Percentiles rank a stretch among this genome's conserved stretches.
phyloP scores from a whole-genome alignment of 53 echinoderm and acorn worm species.

The Mesocentrotus franciscanus region DNA sequence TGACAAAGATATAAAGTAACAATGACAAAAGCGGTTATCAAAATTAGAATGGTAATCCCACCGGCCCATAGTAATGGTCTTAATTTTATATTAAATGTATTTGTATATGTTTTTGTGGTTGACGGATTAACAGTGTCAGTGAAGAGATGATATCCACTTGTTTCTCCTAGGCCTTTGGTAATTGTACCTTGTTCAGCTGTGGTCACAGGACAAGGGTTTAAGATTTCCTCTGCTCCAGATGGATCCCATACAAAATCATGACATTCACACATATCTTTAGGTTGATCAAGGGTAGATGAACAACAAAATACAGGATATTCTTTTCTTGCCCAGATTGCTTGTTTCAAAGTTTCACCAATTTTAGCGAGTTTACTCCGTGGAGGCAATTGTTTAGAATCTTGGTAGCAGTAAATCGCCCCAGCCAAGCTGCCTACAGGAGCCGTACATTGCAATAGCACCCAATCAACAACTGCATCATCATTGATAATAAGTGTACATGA shows the following conservation, averaged over 20 bases:
- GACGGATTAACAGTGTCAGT: no score
- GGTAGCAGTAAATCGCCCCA: not conserved
- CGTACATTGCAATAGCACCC: not conserved
- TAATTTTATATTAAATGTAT: no score
- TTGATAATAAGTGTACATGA: not conserved
- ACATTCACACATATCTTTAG: not conserved
- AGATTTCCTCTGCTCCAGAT: not conserved
- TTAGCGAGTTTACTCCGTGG: not conserved
- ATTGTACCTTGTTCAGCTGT: not conserved
- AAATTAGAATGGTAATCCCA: no score
- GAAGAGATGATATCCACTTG: no score
- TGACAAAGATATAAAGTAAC: no score
- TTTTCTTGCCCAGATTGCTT: not conserved
- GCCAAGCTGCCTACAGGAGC: not conserved
- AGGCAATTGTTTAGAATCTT: not conserved
- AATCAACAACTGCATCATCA: not conserved
- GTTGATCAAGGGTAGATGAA: not conserved
- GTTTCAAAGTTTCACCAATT: not conserved
- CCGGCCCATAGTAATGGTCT: no score
- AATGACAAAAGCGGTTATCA: no score
- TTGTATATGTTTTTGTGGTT: no score
- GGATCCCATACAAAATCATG: not conserved
- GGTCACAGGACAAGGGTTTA: not conserved
- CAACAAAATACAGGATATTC: no score
- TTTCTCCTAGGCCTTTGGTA: not conserved